Evolutionary conservation across 2,113 vertebrate genomes (phyloP).

Genomic region (Picathartes gymnocephalus): DNA sequence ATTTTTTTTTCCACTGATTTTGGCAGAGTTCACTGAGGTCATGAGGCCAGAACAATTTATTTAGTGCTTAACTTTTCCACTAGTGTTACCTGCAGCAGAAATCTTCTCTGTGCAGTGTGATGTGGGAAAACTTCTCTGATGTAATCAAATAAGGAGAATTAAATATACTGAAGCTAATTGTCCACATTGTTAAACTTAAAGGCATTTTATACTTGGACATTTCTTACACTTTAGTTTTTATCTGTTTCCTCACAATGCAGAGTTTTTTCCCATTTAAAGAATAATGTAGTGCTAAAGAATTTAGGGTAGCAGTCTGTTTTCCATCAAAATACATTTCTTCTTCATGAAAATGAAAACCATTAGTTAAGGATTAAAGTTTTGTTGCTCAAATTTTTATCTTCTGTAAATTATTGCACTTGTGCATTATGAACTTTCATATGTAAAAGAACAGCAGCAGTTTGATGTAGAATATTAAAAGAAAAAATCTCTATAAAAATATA

Average conservation of each 20-base stretch:
- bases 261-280: not conserved
- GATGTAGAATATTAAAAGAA: slow-evolving; percentile 17
- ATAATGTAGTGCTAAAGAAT: not conserved
- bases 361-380: not conserved
- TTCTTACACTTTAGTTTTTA: not conserved
- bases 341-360: not conserved
- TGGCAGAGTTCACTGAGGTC: not conserved
- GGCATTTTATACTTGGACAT: not conserved
- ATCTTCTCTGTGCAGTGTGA: not conserved
- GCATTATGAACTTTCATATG: not conserved
- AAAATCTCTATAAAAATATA: slow-evolving; percentile 32
- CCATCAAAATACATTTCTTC: not conserved
- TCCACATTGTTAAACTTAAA: not conserved
- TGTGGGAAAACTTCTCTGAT: not conserved
- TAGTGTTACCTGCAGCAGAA: not conserved
- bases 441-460: slow-evolving; percentile 22
- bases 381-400: not conserved
- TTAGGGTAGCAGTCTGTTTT: not conserved
- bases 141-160: not conserved
- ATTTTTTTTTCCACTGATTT: not conserved
- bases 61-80: not conserved
- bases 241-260: not conserved
- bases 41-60: not conserved
- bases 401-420: slow-evolving; percentile 51
- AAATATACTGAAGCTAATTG: not conserved